These are phyloP conservation scores for Ellobium chinense DNA, from an alignment of 2,888 invertebrate genomes.

Conservation along the genomic window DNA sequence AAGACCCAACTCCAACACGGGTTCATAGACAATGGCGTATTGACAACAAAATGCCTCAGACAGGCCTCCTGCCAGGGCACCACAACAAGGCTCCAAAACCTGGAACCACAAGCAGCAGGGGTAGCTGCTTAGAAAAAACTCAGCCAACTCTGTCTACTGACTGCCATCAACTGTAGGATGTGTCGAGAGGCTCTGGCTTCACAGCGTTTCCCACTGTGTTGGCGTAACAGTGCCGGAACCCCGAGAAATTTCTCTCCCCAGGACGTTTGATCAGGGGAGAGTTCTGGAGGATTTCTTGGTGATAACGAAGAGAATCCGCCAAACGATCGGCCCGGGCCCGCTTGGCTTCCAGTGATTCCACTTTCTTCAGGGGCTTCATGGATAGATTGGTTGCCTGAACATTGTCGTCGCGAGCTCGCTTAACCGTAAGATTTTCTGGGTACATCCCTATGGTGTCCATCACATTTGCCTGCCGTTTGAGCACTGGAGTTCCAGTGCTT, in stretches of 20 bases:
- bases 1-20: constrained; percentile 29
- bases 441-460: constrained; percentile 30
- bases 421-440: constrained; percentile 42
- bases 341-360: constrained; percentile 47
- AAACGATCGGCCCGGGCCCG: constrained; percentile 47
- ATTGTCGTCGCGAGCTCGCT: constrained; percentile 22
- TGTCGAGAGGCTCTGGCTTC: constrained; percentile 48
- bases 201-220: constrained; percentile 42
- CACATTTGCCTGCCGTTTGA: constrained; percentile 50
- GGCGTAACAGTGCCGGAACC: constrained; percentile 52
- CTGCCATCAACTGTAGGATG: constrained; percentile 42
- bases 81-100: constrained; percentile 30
- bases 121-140: constrained; percentile 33
- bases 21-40: constrained; percentile 44
- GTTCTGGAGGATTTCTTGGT: constrained; percentile 51
- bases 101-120: constrained; percentile 45
- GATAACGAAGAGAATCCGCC: constrained; percentile 49
- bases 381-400: constrained; percentile 40
- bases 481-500: constrained; percentile 49
- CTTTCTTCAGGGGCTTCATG: constrained; percentile 40
- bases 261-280: constrained; percentile 50
- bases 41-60: constrained; percentile 41
- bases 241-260: constrained; percentile 50
- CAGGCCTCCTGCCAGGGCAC: constrained; percentile 10
- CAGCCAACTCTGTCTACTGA: background rate